phyloP scores from a whole-genome alignment of 2,113 vertebrate species.

The Eupsittula cactorum region DNA sequence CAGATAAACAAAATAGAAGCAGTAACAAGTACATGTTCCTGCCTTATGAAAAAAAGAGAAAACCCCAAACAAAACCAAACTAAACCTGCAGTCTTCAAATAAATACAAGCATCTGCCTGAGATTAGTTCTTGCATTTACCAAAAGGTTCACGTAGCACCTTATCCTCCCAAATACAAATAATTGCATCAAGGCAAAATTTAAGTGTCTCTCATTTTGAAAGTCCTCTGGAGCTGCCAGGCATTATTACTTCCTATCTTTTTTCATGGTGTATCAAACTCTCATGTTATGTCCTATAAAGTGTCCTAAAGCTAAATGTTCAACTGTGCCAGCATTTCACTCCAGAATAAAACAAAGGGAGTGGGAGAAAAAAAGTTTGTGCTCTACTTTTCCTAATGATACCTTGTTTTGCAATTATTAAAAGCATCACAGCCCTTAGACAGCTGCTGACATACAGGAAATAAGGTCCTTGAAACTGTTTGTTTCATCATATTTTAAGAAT shows the following conservation, averaged over 20 bases:
- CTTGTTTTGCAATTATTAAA: slow-evolving; percentile 72
- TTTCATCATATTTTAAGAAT: slow-evolving; percentile 79
- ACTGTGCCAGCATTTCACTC: background rate
- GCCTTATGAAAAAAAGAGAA: background rate
- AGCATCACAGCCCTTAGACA: slow-evolving; percentile 66
- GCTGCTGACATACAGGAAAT: slow-evolving; percentile 77
- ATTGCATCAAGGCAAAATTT: slow-evolving; percentile 14
- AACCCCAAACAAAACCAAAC: background rate
- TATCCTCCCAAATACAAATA: slow-evolving; percentile 36
- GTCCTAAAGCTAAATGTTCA: slow-evolving; percentile 37
- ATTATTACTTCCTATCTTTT: slow-evolving; percentile 20
- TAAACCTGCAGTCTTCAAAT: background rate
- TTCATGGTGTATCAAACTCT: slow-evolving; percentile 1
- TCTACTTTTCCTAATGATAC: slow-evolving; percentile 59
- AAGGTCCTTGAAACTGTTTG: slow-evolving; percentile 72
- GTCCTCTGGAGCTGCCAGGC: slow-evolving; percentile 11
- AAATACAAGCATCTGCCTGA: background rate
- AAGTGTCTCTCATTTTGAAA: slow-evolving; percentile 44
- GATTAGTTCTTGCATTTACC: background rate
- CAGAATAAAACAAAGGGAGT: background rate
- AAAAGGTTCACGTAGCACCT: background rate
- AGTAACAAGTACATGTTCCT: background rate
- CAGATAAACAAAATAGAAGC: background rate
- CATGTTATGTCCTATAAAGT: background rate
- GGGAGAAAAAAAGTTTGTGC: background rate